These are phyloP conservation scores for Macropodus opercularis DNA, from an alignment of 2,797 vertebrate species.

Conservation along the genomic window DNA sequence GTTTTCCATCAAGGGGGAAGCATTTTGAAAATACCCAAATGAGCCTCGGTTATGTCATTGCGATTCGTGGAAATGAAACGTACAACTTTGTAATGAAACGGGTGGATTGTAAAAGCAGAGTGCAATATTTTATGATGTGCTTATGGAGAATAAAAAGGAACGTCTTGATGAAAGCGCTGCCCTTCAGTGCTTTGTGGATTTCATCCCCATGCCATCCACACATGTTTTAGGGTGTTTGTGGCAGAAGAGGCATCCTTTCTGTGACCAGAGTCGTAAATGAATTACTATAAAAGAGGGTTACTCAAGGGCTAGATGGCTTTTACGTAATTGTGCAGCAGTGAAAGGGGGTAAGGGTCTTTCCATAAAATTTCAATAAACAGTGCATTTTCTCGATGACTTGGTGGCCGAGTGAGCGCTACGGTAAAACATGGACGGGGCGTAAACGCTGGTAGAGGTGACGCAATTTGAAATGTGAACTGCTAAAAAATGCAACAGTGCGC, in stretches of 20 bases:
- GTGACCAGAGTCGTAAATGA: conserved; percentile 76
- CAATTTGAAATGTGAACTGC: conserved; percentile 38
- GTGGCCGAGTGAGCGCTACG: conserved; percentile 52
- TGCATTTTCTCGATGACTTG: conserved; percentile 76
- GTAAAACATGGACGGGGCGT: conserved; percentile 32
- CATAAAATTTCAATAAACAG: conserved; percentile 80
- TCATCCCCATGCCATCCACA: conserved; percentile 67
- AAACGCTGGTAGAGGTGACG: conserved; percentile 46
- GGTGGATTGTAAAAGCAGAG: conserved; percentile 68
- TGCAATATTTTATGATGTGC: conserved; percentile 78
- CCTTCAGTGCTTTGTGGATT: conserved; percentile 67
- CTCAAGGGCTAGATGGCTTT: conserved; percentile 74
- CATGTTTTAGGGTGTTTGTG: conserved; percentile 82
- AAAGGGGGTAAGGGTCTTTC: conserved; percentile 70
- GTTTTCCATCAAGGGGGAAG: conserved; percentile 51
- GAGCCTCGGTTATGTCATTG: conserved; percentile 57
- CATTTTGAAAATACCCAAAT: conserved; percentile 55
- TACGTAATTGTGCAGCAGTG: conserved; percentile 76
- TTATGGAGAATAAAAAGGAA: conserved; percentile 64
- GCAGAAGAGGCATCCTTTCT: conserved; percentile 69
- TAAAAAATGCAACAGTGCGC: conserved; percentile 43
- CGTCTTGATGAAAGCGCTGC: conserved; percentile 66
- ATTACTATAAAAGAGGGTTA: conserved; percentile 80
- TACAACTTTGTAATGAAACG: conserved; percentile 74
- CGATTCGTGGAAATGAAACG: conserved; percentile 52